Evolutionary conservation across 2,797 vertebrate genomes (phyloP).

Genomic region (Otolemur crassicaudatus): DNA sequence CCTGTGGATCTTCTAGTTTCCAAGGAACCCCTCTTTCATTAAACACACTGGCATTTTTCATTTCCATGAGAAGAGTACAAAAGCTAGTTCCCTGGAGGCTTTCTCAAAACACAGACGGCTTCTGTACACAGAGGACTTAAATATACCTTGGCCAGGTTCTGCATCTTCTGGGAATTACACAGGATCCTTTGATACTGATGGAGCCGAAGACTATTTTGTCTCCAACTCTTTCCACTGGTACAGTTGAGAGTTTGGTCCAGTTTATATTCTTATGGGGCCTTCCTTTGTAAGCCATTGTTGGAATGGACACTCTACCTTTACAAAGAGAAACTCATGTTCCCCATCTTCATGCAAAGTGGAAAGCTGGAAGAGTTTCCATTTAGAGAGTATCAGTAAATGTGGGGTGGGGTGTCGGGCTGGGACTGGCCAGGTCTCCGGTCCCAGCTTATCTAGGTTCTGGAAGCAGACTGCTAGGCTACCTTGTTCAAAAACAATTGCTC

Average conservation of each 20-base stretch:
- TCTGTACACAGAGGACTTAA: neutral
- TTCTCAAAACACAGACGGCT: neutral
- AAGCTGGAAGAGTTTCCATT: neutral
- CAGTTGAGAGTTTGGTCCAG: neutral
- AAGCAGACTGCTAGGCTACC: too few species aligned
- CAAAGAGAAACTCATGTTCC: conserved; percentile 9
- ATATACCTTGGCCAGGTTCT: neutral
- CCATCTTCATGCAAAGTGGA: neutral
- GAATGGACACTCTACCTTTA: neutral
- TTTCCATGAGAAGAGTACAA: neutral
- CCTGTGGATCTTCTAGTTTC: neutral
- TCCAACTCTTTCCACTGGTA: neutral
- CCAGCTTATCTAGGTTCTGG: too few species aligned
- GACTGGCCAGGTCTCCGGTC: too few species aligned
- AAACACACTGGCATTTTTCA: neutral
- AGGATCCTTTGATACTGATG: neutral
- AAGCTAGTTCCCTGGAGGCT: neutral
- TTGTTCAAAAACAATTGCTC: too few species aligned
- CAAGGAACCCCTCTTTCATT: neutral
- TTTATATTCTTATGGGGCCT: neutral
- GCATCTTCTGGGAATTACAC: neutral
- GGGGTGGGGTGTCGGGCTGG: too few species aligned
- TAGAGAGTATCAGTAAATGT: neutral
- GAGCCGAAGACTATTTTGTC: neutral
- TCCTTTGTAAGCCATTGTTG: neutral